phyloP scores from a whole-genome alignment of 2,113 vertebrate species.

The Oostethus manadensis region DNA sequence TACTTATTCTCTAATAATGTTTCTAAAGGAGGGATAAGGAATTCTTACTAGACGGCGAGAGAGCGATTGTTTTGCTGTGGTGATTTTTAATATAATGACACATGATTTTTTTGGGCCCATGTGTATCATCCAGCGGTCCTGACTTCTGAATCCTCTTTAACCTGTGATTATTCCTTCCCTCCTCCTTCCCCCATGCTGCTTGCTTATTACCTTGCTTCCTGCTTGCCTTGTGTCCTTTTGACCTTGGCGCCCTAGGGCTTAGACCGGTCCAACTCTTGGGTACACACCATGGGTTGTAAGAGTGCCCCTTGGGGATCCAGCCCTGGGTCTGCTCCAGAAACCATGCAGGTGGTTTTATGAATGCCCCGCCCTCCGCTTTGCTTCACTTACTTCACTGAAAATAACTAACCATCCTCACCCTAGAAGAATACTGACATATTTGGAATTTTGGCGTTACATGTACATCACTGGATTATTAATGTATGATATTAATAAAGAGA shows the following conservation, averaged over 20 bases:
- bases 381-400: slow-evolving; percentile 30
- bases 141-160: slow-evolving; percentile 69
- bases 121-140: slow-evolving; percentile 53
- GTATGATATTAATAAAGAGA: not conserved
- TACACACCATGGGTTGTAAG: slow-evolving; percentile 98
- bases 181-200: slow-evolving; percentile 66
- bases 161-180: slow-evolving; percentile 72
- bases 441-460: slow-evolving; percentile 54
- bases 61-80: not conserved
- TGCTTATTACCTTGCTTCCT: slow-evolving; percentile 65
- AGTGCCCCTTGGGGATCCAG: slow-evolving; percentile 97
- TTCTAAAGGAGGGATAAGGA: slow-evolving; percentile 14
- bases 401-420: slow-evolving; percentile 38
- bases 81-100: slow-evolving; percentile 37
- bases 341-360: slow-evolving; percentile 93
- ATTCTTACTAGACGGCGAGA: not conserved
- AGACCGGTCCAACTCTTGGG: slow-evolving; percentile 99
- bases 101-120: slow-evolving; percentile 45
- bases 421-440: slow-evolving; percentile 51
- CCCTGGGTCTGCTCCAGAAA: slow-evolving; percentile 93
- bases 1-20: slow-evolving; percentile 31
- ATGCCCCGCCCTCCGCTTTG: slow-evolving; percentile 55
- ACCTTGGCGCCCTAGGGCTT: slow-evolving; percentile 90
- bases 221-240: slow-evolving; percentile 80
- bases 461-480: slow-evolving; percentile 9